Conservation (phyloP, 2,888 invertebrate species). For the Pseudanteris insignis region DNA sequence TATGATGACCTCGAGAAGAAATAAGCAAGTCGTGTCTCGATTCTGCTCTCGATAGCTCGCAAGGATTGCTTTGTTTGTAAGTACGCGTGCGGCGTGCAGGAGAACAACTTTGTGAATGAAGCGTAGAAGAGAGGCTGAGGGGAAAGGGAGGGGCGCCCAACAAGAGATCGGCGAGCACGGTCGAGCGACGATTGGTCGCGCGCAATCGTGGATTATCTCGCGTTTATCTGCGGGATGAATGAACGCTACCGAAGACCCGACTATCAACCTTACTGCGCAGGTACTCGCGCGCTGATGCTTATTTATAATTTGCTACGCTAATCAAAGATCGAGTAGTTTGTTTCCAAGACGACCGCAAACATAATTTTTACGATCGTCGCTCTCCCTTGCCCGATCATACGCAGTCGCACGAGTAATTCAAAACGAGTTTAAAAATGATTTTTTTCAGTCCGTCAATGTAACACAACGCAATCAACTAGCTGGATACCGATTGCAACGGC, state of each 20-base stretch:
- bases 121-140: slow-evolving; percentile 13
- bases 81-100: slow-evolving; percentile 17
- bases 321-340: slow-evolving; percentile 19
- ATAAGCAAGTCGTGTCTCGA: slow-evolving; percentile 32
- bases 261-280: slow-evolving; percentile 9
- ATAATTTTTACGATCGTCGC: too few relatives aligned
- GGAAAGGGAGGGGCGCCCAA: slow-evolving; percentile 1
- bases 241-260: slow-evolving; percentile 46
- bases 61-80: slow-evolving; percentile 19
- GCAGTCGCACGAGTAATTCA: too few relatives aligned
- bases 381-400: too few relatives aligned
- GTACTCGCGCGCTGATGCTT: slow-evolving; percentile 2
- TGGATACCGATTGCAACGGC: too few relatives aligned
- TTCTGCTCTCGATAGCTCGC: slow-evolving; percentile 28
- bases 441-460: too few relatives aligned
- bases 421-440: too few relatives aligned
- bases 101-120: slow-evolving; percentile 46
- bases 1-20: slow-evolving; percentile 25
- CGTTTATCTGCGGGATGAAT: slow-evolving; percentile 54
- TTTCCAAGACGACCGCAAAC: too few relatives aligned
- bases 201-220: slow-evolving; percentile 53
- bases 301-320: slow-evolving; percentile 19
- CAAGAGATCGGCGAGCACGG: not conserved
- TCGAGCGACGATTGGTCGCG: slow-evolving; percentile 39
- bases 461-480: too few relatives aligned